Percentiles rank a stretch among this genome's conserved stretches.
These are phyloP conservation scores for Hylaeus anthracinus DNA, from an alignment of 1,140 invertebrate genomes.

Conservation along the genomic window DNA sequence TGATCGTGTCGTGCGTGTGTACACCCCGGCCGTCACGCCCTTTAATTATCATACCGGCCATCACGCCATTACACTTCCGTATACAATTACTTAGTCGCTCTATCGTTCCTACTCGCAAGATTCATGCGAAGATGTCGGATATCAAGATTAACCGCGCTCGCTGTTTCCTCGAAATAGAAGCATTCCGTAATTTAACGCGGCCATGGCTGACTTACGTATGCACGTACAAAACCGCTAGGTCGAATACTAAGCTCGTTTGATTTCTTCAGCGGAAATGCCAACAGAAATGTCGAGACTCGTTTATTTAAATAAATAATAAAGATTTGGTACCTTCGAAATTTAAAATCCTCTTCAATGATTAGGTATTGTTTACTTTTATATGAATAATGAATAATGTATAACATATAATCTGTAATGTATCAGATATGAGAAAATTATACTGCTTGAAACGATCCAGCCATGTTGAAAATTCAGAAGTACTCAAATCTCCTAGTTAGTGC, in stretches of 20 bases:
- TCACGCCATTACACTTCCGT: constrained; percentile 59
- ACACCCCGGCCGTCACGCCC: constrained; percentile 48
- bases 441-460: too few relatives aligned
- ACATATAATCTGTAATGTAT: too few relatives aligned
- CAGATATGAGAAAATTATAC: too few relatives aligned
- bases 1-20: constrained; percentile 22
- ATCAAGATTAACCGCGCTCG: constrained; percentile 45
- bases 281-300: too few relatives aligned
- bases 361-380: too few relatives aligned
- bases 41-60: constrained; percentile 62
- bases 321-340: too few relatives aligned
- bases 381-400: too few relatives aligned
- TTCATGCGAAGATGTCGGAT: constrained; percentile 47
- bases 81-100: constrained; percentile 60
- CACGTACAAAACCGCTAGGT: neutral
- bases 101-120: constrained; percentile 43
- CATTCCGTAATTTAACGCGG: constrained; percentile 33
- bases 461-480: too few relatives aligned
- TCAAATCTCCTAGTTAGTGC: too few relatives aligned
- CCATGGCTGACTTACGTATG: neutral
- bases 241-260: neutral
- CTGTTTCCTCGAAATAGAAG: constrained; percentile 57
- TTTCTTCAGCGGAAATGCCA: neutral
- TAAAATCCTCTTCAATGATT: too few relatives aligned
- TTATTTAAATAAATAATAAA: too few relatives aligned